Evolutionary conservation across 2,888 invertebrate genomes (phyloP).

Genomic region (Nymphalis urticae): DNA sequence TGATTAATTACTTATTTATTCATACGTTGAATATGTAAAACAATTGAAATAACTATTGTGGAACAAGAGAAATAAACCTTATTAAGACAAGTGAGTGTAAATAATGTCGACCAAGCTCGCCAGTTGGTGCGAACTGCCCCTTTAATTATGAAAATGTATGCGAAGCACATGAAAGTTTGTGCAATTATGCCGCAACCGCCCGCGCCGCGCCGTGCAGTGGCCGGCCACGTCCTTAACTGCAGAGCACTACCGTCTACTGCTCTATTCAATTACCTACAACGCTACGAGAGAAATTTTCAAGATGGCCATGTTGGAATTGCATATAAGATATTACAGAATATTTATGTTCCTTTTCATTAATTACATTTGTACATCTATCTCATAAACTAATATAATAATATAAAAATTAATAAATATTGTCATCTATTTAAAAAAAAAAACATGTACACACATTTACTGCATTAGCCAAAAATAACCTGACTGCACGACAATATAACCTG

Average conservation of each 20-base stretch:
- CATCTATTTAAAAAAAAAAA: not conserved
- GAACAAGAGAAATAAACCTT: constrained; percentile 43
- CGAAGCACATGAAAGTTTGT: constrained; percentile 79
- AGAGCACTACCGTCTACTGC: constrained; percentile 61
- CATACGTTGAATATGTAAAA: not conserved
- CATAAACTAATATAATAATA: not conserved
- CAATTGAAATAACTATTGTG: not conserved
- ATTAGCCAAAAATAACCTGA: constrained; percentile 1
- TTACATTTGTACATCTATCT: not conserved
- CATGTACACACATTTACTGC: not conserved
- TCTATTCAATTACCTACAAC: constrained; percentile 73
- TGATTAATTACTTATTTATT: not conserved
- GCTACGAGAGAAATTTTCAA: constrained; percentile 60
- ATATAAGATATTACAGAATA: constrained; percentile 30
- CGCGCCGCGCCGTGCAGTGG: constrained; percentile 62
- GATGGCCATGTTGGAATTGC: constrained; percentile 57
- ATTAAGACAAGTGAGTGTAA: constrained; percentile 64
- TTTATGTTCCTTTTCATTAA: not conserved
- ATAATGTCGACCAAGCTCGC: constrained; percentile 61
- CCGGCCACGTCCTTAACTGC: constrained; percentile 67
- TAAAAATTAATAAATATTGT: constrained; percentile 1
- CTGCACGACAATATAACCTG: constrained; percentile 1
- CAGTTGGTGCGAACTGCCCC: constrained; percentile 74
- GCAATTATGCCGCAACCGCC: constrained; percentile 72
- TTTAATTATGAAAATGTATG: constrained; percentile 81